Base-by-base conservation (phyloP, 2,888 invertebrate species). In the Nephrotoma appendiculata region DNA sequence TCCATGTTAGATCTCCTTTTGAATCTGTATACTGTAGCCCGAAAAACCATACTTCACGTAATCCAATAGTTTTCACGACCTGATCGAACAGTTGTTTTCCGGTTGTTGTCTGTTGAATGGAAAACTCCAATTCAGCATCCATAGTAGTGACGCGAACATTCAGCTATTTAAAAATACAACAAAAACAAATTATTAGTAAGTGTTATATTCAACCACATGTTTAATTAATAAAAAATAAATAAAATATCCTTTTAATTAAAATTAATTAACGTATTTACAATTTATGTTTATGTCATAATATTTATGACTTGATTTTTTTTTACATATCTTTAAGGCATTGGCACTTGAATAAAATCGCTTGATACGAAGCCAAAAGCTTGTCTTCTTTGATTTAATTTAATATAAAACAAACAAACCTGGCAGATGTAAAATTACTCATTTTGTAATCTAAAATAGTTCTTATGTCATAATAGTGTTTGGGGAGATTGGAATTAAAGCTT, bases 61-160 rank as follows among this genome's bases (percentile, higher is more conserved):
- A 94, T 89, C 99, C 99, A 91, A 99, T 99, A 89, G 99, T 99
- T 94, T 99, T 99, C 90, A 99, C 99, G 90, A 99, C 99, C 94
- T 99, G 99, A 93, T 99, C 99, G 93, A 99, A 99, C 88, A 99
- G 95, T 93, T 99, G 99, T 93, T 99, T 99, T 91, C 99, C 99
- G 89, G 99, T 99, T 90, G 99, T 99, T 91, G 97, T 98, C 92
- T 97, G 97, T 95, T 99, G 99, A 95, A 99, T 99, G 93, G 99
- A 98, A 95, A 99, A 99, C 95, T 99, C 99, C 96, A 99, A 94
- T 95, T 99, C 99, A 93, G 99, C 99, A 94, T 99, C 99, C 99
- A 99, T 99, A 92, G 99, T 99, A 92, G 98, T 99, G 94, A 99
- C 99, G 93, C 99, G 97, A 92, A 99, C 99, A 95, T 99, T 99